Evolutionary conservation across 2,113 vertebrate species (phyloP).

Genomic region (Desmodus rotundus): DNA sequence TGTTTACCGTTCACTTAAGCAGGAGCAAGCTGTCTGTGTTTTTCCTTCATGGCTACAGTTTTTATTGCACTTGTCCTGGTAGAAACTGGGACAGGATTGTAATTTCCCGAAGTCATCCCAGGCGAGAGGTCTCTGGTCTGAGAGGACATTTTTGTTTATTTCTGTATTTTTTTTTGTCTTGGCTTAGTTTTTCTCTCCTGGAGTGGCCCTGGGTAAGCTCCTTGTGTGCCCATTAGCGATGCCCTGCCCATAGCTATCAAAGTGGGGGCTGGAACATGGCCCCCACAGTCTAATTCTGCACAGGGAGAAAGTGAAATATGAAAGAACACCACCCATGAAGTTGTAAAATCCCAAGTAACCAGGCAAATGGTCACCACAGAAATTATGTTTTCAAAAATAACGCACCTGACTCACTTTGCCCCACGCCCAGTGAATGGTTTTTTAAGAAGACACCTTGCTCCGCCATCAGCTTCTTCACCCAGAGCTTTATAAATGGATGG

Average conservation of each 20-base stretch:
- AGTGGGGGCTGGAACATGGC: not conserved
- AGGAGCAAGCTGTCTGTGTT: slow-evolving; percentile 58
- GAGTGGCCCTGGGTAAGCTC: not conserved
- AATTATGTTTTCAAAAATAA: not conserved
- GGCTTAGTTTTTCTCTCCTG: slow-evolving; percentile 37
- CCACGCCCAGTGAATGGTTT: not conserved
- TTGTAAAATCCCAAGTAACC: not conserved
- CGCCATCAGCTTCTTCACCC: not conserved
- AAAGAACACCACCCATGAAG: not conserved
- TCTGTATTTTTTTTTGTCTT: not conserved
- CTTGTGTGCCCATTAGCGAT: not conserved
- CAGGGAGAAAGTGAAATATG: not conserved
- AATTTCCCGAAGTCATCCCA: slow-evolving; percentile 46
- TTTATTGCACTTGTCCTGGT: slow-evolving; percentile 62
- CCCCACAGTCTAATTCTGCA: not conserved
- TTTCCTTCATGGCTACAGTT: slow-evolving; percentile 50
- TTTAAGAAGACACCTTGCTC: not conserved
- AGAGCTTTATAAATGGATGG: not conserved
- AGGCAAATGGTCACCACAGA: not conserved
- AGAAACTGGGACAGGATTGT: not conserved
- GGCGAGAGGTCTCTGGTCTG: not conserved
- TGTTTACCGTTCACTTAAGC: slow-evolving; percentile 36
- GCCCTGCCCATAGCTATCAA: not conserved
- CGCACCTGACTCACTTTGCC: not conserved
- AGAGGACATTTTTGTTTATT: not conserved